Percentiles rank a stretch among this genome's conserved stretches.
phyloP scores from a whole-genome alignment of 2,888 invertebrate genomes.

The Drosophila mimica region DNA sequence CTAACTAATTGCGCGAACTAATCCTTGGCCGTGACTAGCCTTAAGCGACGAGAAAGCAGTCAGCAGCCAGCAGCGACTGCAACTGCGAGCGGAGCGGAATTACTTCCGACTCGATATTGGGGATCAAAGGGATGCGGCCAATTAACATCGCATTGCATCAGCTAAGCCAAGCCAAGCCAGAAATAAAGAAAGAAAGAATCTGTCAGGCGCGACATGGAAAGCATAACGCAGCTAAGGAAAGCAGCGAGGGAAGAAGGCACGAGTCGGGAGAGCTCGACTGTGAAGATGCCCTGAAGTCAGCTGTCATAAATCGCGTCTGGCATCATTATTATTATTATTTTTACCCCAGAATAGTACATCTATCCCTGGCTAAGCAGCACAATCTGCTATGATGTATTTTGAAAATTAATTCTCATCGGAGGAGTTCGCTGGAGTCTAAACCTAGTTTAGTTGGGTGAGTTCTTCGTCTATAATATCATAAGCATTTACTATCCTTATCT shows the following conservation, averaged over 20 bases:
- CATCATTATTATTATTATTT: neutral
- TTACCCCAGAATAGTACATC: too few relatives aligned
- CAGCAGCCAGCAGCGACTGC: neutral
- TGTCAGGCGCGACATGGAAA: slow-evolving; percentile 30
- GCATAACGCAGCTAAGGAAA: slow-evolving; percentile 3
- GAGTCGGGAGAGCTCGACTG: neutral
- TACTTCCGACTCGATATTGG: slow-evolving; percentile 32
- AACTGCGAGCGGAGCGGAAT: slow-evolving; percentile 14
- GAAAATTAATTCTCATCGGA: too few relatives aligned
- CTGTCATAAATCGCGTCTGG: neutral
- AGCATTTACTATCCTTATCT: too few relatives aligned
- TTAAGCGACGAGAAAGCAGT: slow-evolving; percentile 26
- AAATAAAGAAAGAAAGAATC: slow-evolving; percentile 16
- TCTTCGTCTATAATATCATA: too few relatives aligned
- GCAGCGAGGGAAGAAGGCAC: neutral
- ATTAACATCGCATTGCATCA: slow-evolving; percentile 53
- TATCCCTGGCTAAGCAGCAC: too few relatives aligned
- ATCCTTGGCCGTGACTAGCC: slow-evolving; percentile 77
- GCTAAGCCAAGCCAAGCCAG: slow-evolving; percentile 35
- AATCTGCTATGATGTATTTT: too few relatives aligned
- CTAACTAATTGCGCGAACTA: slow-evolving; percentile 78
- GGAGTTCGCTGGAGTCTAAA: too few relatives aligned
- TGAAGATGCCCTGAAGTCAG: neutral
- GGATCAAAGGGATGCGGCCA: slow-evolving; percentile 55
- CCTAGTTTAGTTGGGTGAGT: too few relatives aligned